Evolutionary conservation across 2,797 vertebrate genomes (phyloP), one percentile per base, ranked within the genome.

Genomic region (Lacerta bilineata): DNA sequence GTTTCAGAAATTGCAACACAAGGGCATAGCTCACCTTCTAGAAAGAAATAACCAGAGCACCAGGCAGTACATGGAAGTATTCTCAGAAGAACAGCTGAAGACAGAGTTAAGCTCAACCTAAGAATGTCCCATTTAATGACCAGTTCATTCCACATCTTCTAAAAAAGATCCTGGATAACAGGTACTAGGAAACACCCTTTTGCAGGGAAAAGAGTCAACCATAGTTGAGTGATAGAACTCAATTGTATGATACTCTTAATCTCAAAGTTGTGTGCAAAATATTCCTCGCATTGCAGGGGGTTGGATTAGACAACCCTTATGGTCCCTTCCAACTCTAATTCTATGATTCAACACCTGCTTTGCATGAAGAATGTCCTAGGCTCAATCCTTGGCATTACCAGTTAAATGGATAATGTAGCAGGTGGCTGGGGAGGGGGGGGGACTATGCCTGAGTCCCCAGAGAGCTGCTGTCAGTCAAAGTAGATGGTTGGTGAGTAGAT

Each of bases 1-100:
- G 83, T 13, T 92, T 94, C 80, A 50, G 89, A 93, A 85, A 82
- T 66, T 77, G 13, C 33, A 59, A 46, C 8, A 5, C 50, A 11
- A 33, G 2, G 79, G 33, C n/a, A 64, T 79, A 55, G 68, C 20
- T 71, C 36, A 23, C 61, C 39, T 43, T 46, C 64, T 84, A 5
- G 64, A 46, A 77, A 86, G 10, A 36, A 86, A 80, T 66, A 29
- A 83, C 50, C n/a, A 59, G 46, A 13, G n/a, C 50, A 55, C 13
- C 59, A n/a, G 46, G 17, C 46, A 59, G 43, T 9, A 88, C 33
- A 84, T 78, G 33, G 25, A 46, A 69, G 17, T 50, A 29, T 76
- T 27, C 7, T 55, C 61, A 23, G 33, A 68, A 83, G 27, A 13
- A 39, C 15, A 33, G 33, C 66, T 36, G 81, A 50, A 88, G 61